Conservation (phyloP, 1,140 invertebrate genomes). For the Aphis gossypii region DNA sequence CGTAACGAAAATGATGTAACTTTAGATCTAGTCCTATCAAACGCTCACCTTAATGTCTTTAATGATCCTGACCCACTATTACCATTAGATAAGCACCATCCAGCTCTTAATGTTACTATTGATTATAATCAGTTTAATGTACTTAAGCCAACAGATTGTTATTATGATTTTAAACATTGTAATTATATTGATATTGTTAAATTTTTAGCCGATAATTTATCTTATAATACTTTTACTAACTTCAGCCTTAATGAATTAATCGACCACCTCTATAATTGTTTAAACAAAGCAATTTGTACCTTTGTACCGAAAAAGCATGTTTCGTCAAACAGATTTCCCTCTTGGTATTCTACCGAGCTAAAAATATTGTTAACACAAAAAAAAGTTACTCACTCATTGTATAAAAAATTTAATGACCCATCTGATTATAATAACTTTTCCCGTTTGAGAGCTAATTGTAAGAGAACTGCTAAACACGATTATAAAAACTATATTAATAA, state of each 20-base stretch:
- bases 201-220: neutral
- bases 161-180: neutral
- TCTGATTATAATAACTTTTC: neutral
- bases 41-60: neutral
- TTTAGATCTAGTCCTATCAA: neutral
- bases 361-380: neutral
- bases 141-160: neutral
- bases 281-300: neutral
- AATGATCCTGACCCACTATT: neutral
- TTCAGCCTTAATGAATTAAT: neutral
- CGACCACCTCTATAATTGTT: neutral
- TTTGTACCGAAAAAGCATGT: neutral
- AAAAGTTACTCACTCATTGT: neutral
- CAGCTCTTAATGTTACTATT: neutral
- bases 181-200: conserved; percentile 15
- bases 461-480: neutral
- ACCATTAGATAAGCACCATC: neutral
- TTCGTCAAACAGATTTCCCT: neutral
- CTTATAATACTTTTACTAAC: neutral
- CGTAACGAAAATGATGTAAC: neutral
- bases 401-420: neutral
- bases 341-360: neutral
- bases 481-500: conserved; percentile 7
- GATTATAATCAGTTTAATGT: neutral
- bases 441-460: conserved; percentile 8